Conservation (phyloP, 2,113 vertebrate species). For the Hydropotes inermis region DNA sequence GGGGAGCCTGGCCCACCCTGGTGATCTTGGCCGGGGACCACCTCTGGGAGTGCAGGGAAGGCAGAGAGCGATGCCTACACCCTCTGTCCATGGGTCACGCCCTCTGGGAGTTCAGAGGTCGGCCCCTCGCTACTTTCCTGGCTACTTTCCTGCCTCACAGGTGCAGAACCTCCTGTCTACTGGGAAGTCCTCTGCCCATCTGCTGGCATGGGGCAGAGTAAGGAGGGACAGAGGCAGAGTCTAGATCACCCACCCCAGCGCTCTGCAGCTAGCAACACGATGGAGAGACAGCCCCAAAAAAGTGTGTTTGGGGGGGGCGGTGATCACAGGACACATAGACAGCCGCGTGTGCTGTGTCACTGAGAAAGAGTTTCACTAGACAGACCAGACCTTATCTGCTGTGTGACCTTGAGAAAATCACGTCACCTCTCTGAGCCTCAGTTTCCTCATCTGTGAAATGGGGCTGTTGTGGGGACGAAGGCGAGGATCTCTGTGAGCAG, state of each 20-base stretch:
- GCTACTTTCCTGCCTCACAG: neutral
- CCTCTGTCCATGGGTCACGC: accelerated
- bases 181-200: neutral
- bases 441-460: neutral
- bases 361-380: too few species aligned
- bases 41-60: neutral
- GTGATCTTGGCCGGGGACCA: neutral
- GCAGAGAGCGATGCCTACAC: neutral
- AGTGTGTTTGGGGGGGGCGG: too few species aligned
- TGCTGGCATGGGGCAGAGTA: accelerated
- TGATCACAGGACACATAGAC: neutral
- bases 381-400: neutral
- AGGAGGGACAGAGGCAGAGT: neutral
- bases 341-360: accelerated
- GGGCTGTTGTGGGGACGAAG: neutral
- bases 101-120: neutral
- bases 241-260: accelerated
- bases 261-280: neutral
- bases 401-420: neutral
- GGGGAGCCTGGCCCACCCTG: accelerated
- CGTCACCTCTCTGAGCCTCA: neutral
- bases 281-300: accelerated
- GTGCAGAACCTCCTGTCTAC: neutral
- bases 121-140: accelerated
- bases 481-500: accelerated